Conservation (phyloP, 2,113 vertebrate genomes). For the Vombatus ursinus region DNA sequence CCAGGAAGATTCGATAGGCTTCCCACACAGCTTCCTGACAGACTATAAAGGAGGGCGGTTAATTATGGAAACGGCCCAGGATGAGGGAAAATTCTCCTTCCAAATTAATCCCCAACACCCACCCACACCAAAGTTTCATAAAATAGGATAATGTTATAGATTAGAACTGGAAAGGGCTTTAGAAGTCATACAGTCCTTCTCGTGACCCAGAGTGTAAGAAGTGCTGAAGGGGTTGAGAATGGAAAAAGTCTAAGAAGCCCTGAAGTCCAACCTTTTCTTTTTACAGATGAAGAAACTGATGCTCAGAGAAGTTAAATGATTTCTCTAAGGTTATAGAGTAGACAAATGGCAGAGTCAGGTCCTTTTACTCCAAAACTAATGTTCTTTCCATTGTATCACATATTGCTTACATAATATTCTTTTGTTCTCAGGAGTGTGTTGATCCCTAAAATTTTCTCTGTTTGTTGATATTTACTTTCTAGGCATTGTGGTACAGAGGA, state of each 20-base stretch:
- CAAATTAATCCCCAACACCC: not conserved
- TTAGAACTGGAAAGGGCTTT: not conserved
- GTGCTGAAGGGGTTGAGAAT: too few relatives aligned
- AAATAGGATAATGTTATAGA: not conserved
- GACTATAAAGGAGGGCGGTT: constrained; percentile 82
- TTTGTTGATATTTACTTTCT: not conserved
- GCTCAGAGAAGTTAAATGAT: not conserved
- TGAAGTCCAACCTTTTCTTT: not conserved
- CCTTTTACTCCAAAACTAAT: not conserved
- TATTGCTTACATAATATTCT: not conserved
- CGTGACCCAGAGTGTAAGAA: too few relatives aligned
- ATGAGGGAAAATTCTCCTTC: not conserved
- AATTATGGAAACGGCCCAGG: not conserved
- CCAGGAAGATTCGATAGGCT: constrained; percentile 94
- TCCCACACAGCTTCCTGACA: constrained; percentile 98
- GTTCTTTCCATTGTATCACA: not conserved
- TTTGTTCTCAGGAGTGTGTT: not conserved
- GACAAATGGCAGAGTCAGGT: not conserved
- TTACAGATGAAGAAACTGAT: not conserved
- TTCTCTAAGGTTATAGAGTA: not conserved
- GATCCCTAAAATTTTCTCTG: not conserved
- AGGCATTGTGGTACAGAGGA: not conserved
- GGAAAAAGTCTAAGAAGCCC: not conserved
- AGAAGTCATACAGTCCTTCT: not conserved
- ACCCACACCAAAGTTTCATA: not conserved